Evolutionary conservation across 2,113 vertebrate species (phyloP).

Genomic region (Tympanuchus pallidicinctus): DNA sequence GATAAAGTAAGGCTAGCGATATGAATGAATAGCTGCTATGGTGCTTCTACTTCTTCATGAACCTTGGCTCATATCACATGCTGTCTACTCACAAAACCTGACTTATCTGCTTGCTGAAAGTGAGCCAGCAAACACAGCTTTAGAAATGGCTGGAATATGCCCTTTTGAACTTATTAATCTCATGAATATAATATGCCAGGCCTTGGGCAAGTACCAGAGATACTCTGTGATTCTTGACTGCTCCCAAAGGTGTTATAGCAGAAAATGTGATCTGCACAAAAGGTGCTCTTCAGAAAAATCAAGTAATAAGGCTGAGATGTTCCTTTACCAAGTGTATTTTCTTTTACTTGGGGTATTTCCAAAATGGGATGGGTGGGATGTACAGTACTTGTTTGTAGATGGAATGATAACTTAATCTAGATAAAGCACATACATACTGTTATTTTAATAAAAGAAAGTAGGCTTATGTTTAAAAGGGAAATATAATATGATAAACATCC

Average conservation of each 20-base stretch:
- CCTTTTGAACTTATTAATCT: neutral
- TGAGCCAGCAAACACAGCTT: neutral
- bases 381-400: slow-evolving; percentile 19
- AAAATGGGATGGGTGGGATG: neutral
- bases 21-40: neutral
- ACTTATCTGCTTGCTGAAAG: neutral
- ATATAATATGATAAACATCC: slow-evolving; percentile 44
- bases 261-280: neutral
- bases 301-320: neutral
- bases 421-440: slow-evolving; percentile 6
- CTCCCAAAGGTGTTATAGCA: neutral
- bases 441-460: slow-evolving; percentile 54
- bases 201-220: neutral
- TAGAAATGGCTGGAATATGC: neutral
- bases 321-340: slow-evolving; percentile 6
- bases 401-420: slow-evolving; percentile 44
- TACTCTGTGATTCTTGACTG: neutral
- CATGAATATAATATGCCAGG: neutral
- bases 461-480: slow-evolving; percentile 16
- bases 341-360: slow-evolving; percentile 28
- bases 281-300: neutral
- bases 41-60: neutral
- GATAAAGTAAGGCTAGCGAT: neutral
- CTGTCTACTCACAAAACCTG: neutral
- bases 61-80: neutral